These are phyloP conservation scores for Drosophila barbarae DNA, from an alignment of 2,888 invertebrate species.

Conservation along the genomic window DNA sequence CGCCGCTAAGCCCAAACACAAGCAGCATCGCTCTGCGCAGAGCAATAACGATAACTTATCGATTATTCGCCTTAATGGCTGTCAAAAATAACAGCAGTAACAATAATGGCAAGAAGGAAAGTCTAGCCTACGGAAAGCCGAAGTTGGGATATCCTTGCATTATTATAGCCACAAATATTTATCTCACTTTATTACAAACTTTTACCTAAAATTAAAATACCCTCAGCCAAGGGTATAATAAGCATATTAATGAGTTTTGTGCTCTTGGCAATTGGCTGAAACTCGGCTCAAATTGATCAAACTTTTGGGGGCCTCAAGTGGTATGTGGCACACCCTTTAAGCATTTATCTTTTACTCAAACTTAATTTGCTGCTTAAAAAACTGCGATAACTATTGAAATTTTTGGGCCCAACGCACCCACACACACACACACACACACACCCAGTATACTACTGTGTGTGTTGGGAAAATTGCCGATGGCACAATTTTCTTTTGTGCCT, in stretches of 20 bases:
- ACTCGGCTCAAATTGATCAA: neutral
- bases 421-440: neutral
- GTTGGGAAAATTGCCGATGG: slow-evolving; percentile 50
- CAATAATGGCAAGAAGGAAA: neutral
- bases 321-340: slow-evolving; percentile 4
- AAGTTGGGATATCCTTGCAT: neutral
- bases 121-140: neutral
- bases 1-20: slow-evolving; percentile 32
- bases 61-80: slow-evolving; percentile 36
- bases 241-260: slow-evolving; percentile 15
- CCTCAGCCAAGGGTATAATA: neutral
- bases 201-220: neutral
- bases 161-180: neutral
- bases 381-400: slow-evolving; percentile 24
- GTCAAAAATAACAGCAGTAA: slow-evolving; percentile 19
- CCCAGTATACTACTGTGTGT: no score
- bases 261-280: neutral
- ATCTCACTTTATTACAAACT: neutral
- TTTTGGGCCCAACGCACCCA: slow-evolving; percentile 8
- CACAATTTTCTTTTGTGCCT: slow-evolving; percentile 59
- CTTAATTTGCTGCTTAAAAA: slow-evolving; percentile 20
- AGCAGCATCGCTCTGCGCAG: slow-evolving; percentile 18
- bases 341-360: slow-evolving; percentile 1
- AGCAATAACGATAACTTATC: slow-evolving; percentile 34
- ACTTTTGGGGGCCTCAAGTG: slow-evolving; percentile 6